These are phyloP conservation scores for Brachionichthys hirsutus DNA, from an alignment of 2,113 vertebrate genomes.

Conservation along the genomic window DNA sequence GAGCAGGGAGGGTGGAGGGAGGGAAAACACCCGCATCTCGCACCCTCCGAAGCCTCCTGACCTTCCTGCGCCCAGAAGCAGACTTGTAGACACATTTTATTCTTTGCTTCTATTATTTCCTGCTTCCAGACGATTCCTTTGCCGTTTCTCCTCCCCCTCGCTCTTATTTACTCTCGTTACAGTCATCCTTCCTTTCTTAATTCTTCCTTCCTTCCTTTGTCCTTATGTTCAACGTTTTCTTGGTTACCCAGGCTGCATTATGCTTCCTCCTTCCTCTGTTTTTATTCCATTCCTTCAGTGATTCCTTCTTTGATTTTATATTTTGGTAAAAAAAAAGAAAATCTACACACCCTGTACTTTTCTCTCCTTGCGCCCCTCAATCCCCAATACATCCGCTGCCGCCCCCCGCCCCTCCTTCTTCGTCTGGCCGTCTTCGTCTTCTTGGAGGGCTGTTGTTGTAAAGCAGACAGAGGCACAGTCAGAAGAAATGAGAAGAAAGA, in stretches of 20 bases:
- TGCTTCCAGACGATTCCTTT: conserved; percentile 39
- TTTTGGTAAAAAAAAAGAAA: conserved; percentile 54
- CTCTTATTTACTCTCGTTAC: conserved; percentile 32
- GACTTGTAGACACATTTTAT: conserved; percentile 34
- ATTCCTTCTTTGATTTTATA: conserved; percentile 44
- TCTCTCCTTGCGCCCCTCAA: conserved; percentile 25
- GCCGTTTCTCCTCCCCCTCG: conserved; percentile 32
- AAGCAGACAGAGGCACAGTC: conserved; percentile 62
- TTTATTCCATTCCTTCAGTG: conserved; percentile 15
- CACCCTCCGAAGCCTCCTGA: conserved; percentile 49
- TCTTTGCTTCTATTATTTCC: conserved; percentile 28
- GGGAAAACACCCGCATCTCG: conserved; percentile 50
- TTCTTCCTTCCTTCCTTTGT: conserved; percentile 1
- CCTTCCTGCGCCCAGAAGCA: conserved; percentile 46
- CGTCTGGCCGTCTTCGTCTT: conserved; percentile 52
- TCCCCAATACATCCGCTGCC: neutral
- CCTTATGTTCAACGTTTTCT: conserved; percentile 33
- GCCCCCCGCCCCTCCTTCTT: conserved; percentile 15
- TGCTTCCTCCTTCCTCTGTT: conserved; percentile 24
- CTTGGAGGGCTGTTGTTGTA: conserved; percentile 72
- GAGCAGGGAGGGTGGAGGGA: conserved; percentile 38
- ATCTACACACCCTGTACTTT: conserved; percentile 54
- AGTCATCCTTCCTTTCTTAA: conserved; percentile 16
- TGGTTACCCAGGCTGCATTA: conserved; percentile 18
- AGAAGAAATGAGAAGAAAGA: conserved; percentile 67